phyloP scores from a whole-genome alignment of 2,113 vertebrate genomes.

The Camelus dromedarius region DNA sequence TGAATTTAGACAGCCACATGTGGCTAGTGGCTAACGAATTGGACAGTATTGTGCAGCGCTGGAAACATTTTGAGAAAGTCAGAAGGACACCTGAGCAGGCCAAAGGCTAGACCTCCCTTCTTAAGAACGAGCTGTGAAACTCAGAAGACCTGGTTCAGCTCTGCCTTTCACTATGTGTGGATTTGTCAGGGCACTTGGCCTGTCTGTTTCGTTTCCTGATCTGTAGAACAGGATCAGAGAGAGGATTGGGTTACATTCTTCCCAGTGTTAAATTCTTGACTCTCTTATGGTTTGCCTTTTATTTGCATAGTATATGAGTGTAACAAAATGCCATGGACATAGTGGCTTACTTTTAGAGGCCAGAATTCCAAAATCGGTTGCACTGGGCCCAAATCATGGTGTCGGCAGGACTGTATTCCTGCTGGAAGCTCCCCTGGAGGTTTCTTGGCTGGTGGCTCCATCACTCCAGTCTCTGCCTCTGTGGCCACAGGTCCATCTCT shows the following conservation, averaged over 20 bases:
- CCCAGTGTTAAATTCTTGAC: background rate
- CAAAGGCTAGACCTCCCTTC: background rate
- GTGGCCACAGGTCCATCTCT: background rate
- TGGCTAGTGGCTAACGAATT: background rate
- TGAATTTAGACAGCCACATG: background rate
- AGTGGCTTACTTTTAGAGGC: background rate
- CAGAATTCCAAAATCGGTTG: background rate
- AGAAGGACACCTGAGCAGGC: background rate
- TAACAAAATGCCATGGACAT: background rate
- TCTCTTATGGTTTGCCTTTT: background rate
- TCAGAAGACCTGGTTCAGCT: background rate
- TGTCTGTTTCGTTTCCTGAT: background rate
- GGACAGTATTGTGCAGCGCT: background rate
- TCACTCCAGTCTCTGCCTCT: accelerated
- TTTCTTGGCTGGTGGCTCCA: background rate
- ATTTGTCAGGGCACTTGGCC: background rate
- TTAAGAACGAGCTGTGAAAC: background rate
- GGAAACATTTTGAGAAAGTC: background rate
- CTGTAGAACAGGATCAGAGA: background rate
- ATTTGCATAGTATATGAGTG: background rate
- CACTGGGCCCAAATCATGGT: background rate
- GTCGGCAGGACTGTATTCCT: background rate
- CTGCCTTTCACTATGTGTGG: background rate
- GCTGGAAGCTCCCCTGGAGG: background rate
- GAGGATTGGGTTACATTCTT: background rate